A percentile compares a stretch with the other conserved stretches of the same genome.
phyloP scores from a whole-genome alignment of 2,113 vertebrate species.

The Calidris pygmaea region DNA sequence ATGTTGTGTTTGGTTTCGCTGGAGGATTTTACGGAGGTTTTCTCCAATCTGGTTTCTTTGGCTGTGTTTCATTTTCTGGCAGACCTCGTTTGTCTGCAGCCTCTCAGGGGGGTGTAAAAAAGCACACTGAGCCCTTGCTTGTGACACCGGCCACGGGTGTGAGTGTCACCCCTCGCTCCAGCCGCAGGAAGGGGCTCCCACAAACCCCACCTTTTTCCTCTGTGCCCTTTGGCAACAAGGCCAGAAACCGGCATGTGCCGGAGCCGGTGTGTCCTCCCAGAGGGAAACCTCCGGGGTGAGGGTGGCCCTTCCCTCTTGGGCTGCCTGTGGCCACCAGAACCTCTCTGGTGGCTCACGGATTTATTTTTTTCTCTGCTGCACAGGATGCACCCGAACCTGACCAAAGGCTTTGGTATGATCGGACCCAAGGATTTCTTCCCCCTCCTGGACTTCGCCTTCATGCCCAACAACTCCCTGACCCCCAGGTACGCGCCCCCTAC shows the following conservation, averaged over 20 bases:
- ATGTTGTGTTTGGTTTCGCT: background rate
- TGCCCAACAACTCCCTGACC: constrained; percentile 92
- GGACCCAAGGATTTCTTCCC: constrained; percentile 97
- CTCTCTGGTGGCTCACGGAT: rapidly evolving
- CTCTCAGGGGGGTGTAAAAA: too few species aligned
- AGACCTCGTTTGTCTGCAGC: background rate
- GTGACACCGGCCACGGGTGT: background rate
- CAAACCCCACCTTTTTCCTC: too few species aligned
- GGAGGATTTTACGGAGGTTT: background rate
- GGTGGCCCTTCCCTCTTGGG: too few species aligned
- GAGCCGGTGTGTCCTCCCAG: rapidly evolving
- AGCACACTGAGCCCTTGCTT: background rate
- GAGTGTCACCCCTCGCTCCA: background rate
- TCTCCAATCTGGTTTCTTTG: background rate
- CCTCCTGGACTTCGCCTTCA: constrained; percentile 94
- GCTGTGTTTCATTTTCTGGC: background rate
- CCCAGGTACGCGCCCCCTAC: constrained; percentile 73
- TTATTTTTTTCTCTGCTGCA: too few species aligned
- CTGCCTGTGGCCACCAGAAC: rapidly evolving
- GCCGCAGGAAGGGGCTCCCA: background rate
- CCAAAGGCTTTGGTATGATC: constrained; percentile 93
- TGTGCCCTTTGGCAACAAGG: background rate
- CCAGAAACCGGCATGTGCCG: rapidly evolving
- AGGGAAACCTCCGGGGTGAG: rapidly evolving
- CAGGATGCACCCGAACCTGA: constrained; percentile 91